phyloP scores from a whole-genome alignment of 1,140 invertebrate species.

The Macrocentrus cingulum region DNA sequence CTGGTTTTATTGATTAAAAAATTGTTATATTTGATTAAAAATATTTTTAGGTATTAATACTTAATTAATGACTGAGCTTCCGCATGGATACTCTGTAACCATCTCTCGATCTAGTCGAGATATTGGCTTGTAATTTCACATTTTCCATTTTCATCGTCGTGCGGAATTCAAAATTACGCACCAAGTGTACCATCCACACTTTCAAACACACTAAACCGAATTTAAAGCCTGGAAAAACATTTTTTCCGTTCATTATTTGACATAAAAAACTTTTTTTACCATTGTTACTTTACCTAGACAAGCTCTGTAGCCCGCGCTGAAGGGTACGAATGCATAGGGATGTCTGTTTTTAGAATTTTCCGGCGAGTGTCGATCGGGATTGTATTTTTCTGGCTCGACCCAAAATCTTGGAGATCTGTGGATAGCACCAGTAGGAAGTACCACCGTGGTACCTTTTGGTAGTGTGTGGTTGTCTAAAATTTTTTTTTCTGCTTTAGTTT shows the following conservation, averaged over 20 bases:
- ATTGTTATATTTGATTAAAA: too few species aligned
- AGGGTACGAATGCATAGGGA: constrained; percentile 60
- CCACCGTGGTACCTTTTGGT: constrained; percentile 24
- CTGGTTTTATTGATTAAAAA: too few species aligned
- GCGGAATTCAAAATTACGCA: constrained; percentile 33
- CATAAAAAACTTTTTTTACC: too few species aligned
- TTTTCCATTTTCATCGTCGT: constrained; percentile 9
- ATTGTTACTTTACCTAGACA: constrained; percentile 56
- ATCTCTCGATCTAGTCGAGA: constrained; percentile 27
- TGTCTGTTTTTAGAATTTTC: constrained; percentile 47
- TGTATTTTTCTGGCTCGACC: constrained; percentile 67
- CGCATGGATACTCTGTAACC: constrained; percentile 27
- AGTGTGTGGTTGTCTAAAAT: constrained; percentile 21
- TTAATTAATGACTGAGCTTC: too few species aligned
- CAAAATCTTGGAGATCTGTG: constrained; percentile 64
- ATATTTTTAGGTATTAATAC: too few species aligned
- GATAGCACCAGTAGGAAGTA: constrained; percentile 12
- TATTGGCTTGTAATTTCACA: constrained; percentile 25
- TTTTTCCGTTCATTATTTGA: too few species aligned
- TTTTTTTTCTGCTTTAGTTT: background rate
- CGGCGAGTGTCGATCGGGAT: constrained; percentile 69
- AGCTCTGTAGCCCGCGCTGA: constrained; percentile 62
- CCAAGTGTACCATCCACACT: constrained; percentile 43
- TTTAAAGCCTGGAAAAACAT: constrained; percentile 37
- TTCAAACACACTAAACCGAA: constrained; percentile 56